Evolutionary conservation across 2,888 invertebrate genomes (phyloP), one percentile per base, ranked within the genome.

Genomic region (Synanthedon tipuliformis): DNA sequence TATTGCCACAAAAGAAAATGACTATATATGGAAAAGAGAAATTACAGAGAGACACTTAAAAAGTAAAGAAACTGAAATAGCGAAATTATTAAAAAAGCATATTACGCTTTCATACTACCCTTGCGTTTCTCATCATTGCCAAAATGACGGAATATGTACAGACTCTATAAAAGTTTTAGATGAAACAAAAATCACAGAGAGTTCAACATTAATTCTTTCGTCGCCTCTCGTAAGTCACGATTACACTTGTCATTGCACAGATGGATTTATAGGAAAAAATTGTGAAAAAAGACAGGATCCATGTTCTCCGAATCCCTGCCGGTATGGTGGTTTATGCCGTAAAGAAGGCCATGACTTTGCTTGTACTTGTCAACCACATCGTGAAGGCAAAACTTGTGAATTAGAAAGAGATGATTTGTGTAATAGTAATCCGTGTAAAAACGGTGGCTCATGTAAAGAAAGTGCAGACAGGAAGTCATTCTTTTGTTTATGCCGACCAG

Each of bases 281-380:
- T 97, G 97, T 75, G 94, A 95, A 66, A 92, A 93, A 66, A 89
- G 95, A 7, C 95, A 95, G 82, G 96, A 97, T 82, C 98, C 98
- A 0, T 96, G 97, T 69, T 89, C 93, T 23, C 95, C 95, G 1
- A 95, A 94, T 73, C 97, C 97, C 4, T 98, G 98, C 72, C 90
- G 92, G 60, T 90, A 91, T 63, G 94, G 94, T 56, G 96, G 94
- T 0, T 92, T 93, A 61, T 98, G 98, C 71, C 90, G 94, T 51
- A 91, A 94, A 56, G 91, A 94, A 79, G 94, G 94, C 0, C 93
- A 92, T 70, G 94, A 95, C 64, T 97, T 94, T 76, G 91, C 92
- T 57, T 97, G 97, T 68, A 88, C 90, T 3, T 97, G 97, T 71
- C 92, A 94, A 0, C 75, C 91, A 0, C 89, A 92, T 53, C 90